phyloP scores from a whole-genome alignment of 35 echinoderm and acorn worm genomes.

The Strongylocentrotus purpuratus region DNA sequence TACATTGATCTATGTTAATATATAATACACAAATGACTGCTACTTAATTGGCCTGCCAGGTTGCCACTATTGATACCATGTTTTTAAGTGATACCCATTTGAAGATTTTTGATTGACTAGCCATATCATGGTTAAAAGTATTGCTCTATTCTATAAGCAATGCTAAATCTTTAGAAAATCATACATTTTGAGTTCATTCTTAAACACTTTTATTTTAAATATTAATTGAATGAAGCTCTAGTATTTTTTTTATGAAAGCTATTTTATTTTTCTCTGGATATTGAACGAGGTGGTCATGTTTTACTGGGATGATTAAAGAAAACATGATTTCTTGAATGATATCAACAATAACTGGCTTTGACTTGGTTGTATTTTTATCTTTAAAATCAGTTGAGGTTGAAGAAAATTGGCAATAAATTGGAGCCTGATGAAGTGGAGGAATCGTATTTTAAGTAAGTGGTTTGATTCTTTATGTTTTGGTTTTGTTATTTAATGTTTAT shows the following conservation, averaged over 20 bases:
- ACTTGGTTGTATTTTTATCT: neutral
- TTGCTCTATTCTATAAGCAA: too few species aligned
- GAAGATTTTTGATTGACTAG: too few species aligned
- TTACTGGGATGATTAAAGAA: neutral
- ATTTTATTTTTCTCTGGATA: neutral
- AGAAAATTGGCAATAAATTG: conserved; percentile 24
- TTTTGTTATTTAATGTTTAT: neutral
- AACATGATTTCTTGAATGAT: neutral
- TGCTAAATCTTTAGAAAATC: too few species aligned
- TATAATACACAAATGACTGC: neutral
- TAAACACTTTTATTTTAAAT: too few species aligned
- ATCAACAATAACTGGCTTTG: neutral
- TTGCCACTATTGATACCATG: neutral
- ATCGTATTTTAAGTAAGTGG: conserved; percentile 30
- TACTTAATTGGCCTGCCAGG: neutral
- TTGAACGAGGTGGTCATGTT: neutral
- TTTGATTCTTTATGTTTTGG: neutral
- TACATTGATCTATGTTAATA: neutral
- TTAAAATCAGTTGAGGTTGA: neutral
- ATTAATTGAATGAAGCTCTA: neutral
- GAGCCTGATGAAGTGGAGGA: conserved; percentile 43
- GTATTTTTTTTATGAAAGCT: neutral
- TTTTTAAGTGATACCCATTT: neutral
- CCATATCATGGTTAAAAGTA: too few species aligned
- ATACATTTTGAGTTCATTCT: neutral